Evolutionary conservation across 2,888 invertebrate genomes (phyloP).

Genomic region (Malacosoma neustria): DNA sequence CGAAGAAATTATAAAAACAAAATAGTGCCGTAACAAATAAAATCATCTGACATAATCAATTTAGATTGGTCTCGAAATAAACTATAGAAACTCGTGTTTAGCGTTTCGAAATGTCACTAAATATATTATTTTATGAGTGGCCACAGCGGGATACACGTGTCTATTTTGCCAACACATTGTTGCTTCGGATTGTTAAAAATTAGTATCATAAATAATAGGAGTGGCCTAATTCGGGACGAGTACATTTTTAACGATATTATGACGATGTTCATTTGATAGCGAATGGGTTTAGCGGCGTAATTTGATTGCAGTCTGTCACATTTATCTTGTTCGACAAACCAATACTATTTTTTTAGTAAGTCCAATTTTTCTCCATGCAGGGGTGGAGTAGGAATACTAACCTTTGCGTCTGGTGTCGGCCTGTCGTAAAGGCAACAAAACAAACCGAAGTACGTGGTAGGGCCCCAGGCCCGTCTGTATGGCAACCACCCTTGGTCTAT

Average conservation of each 20-base stretch:
- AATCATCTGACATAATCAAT: background rate
- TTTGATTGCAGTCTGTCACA: too few relatives aligned
- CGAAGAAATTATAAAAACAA: background rate
- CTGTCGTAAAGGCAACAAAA: too few relatives aligned
- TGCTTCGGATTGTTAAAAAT: slow-evolving; percentile 28
- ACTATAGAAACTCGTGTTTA: background rate
- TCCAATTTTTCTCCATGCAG: too few relatives aligned
- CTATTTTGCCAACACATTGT: slow-evolving; percentile 25
- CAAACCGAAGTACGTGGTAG: too few relatives aligned
- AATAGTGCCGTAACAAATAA: background rate
- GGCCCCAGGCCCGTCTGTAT: too few relatives aligned
- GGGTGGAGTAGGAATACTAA: too few relatives aligned
- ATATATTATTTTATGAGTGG: slow-evolving; percentile 17
- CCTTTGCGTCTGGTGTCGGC: too few relatives aligned
- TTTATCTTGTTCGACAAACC: too few relatives aligned
- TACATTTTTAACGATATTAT: background rate
- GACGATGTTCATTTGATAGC: background rate
- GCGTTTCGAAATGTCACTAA: slow-evolving; percentile 13
- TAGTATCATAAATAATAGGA: slow-evolving; percentile 19
- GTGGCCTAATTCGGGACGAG: background rate
- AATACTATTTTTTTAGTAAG: too few relatives aligned
- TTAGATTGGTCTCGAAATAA: background rate
- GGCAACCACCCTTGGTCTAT: too few relatives aligned
- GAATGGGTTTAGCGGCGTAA: too few relatives aligned
- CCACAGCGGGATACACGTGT: slow-evolving; percentile 8